Evolutionary conservation across 2,797 vertebrate genomes (phyloP), one percentile per base, ranked within the genome.

Genomic region (Anableps anableps): DNA sequence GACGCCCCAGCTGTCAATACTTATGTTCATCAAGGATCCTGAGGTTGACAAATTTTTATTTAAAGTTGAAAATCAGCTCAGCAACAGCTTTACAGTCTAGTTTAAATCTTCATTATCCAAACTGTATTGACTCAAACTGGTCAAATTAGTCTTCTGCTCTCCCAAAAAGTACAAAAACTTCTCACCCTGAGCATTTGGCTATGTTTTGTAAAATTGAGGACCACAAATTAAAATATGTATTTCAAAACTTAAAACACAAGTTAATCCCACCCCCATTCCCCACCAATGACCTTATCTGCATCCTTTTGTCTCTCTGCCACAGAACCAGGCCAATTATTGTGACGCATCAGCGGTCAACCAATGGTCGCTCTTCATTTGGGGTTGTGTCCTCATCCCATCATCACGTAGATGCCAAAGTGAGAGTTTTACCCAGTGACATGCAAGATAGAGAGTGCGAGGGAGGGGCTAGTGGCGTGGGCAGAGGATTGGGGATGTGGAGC

Each of bases 331-430:
- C 29, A 48, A 90, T 85, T 86, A 86, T 47, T 26, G 82, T 94
- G 94, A 94, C 89, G 88, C 90, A 45, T 89, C 84, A 77, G 13
- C 2, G 26, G 34, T 41, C 64, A 83, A 78, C 95, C 96, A 96
- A 96, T 96, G 71, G 74, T 77, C 75, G 31, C 76, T 29, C 79
- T 29, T 62, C 62, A 74, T 88, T 83, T 53, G 13, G 43, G 84
- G 81, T 88, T 11, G 50, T 81, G 85, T 92, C 80, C 83, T 85
- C n/a, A 68, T 75, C 55, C 73, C 72, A 76, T 72, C 89, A 73
- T 89, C 88, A 85, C 78, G 9, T 78, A 83, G 47, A 78, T 1
- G 17, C 34, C 81, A 74, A 82, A 76, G 79, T 36, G 53, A 47
- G 83, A 41, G 66, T 87, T 85, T 86, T 89, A 83, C 85, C 91